Evolutionary conservation across 2,797 vertebrate genomes (phyloP).

Genomic region (Peromyscus eremicus): DNA sequence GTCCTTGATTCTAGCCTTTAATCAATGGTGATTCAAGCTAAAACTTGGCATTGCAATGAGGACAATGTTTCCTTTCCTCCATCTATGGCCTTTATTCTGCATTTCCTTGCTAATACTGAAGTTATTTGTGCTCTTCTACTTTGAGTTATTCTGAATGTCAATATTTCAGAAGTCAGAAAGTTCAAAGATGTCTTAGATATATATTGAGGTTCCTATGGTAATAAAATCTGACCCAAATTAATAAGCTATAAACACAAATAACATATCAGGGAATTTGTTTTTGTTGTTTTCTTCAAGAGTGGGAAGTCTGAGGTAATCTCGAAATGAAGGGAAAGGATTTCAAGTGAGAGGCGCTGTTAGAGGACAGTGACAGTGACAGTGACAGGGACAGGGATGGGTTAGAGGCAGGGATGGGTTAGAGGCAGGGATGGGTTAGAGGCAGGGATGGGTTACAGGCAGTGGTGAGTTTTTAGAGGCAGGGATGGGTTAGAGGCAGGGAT

Average conservation of each 20-base stretch:
- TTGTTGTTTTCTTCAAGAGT: neutral
- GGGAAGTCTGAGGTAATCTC: neutral
- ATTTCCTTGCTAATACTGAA: neutral
- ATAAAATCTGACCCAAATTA: neutral
- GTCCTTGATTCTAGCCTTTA: neutral
- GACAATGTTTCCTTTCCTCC: neutral
- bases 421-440: neutral
- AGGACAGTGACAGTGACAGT: neutral
- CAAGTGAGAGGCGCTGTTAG: neutral
- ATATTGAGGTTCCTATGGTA: neutral
- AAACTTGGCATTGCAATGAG: neutral
- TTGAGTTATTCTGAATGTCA: neutral
- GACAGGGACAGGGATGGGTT: neutral
- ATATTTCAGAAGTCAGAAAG: slow-evolving; percentile 1
- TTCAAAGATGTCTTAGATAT: neutral
- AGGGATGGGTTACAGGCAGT: too few relatives aligned
- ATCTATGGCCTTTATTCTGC: neutral
- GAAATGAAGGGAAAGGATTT: neutral
- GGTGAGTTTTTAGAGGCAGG: too few relatives aligned
- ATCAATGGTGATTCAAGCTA: neutral
- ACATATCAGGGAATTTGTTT: neutral
- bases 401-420: neutral
- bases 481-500: neutral
- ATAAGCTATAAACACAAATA: neutral
- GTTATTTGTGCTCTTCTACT: neutral